Base-by-base conservation (phyloP, 2,888 invertebrate genomes). In the Diarsia brunnea region DNA sequence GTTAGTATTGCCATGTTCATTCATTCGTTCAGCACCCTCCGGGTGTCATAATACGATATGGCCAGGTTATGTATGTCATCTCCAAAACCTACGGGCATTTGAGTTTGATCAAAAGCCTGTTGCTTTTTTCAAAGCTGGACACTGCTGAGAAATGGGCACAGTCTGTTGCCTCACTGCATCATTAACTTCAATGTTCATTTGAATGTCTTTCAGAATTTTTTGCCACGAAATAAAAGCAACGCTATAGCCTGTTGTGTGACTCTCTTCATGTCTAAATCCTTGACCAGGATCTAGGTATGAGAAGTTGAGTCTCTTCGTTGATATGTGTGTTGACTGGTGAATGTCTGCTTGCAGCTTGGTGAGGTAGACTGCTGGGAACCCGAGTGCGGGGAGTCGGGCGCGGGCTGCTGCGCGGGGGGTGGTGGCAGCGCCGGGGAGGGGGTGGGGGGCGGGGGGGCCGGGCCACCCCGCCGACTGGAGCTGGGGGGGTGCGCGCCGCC, bases 331-430 rank as follows among this genome's bases (percentile, higher is more conserved):
- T 69, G 24, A 69, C 11, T 73, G n/a, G 61, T 73, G 65, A 21
- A 10, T 75, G 60, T 72, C 49, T 73, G 68, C 61, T 90, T 95
- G 75, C 94, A 98, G 98, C 97, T 98, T 90, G 98, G 98, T 69
- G 98, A 98, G 95, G 97, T 98, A 88, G 98, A 98, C 97, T 99
- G 99, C 93, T 98, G 98, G 98, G 98, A 98, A 91, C 97, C 98
- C 93, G 98, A 98, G 93, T 99, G 99, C 94, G 98, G 98, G 97
- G 95, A 98, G 98, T 94, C 74, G 98, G 94, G 93, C 77, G 93
- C 91, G 73, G 93, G 98, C 97, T 97, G 97, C 97, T 93, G 98
- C 98, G 75, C 87, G 81, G 84, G 78, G 69, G 70, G 97, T 97
- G 98, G 94, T 97, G 98, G 73, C 74, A 79, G 66, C 73, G 70